phyloP scores from a whole-genome alignment of 2,797 vertebrate species.

The Gallinago stenura region DNA sequence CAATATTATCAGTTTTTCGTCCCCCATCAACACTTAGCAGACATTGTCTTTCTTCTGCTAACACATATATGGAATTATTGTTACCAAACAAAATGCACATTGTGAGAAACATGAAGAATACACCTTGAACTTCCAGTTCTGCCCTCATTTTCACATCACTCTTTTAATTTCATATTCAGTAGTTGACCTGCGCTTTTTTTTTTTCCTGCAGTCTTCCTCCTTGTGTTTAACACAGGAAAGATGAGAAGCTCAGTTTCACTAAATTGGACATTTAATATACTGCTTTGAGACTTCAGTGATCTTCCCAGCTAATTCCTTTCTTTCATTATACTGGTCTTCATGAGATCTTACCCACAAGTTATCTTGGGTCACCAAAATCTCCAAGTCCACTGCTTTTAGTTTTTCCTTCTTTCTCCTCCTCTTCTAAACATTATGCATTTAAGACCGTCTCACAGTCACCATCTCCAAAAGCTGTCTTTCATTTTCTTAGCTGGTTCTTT shows the following conservation, averaged over 20 bases:
- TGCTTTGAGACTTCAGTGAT: background rate
- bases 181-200: background rate
- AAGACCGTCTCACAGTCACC: background rate
- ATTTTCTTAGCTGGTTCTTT: background rate
- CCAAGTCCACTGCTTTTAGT: background rate
- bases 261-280: background rate
- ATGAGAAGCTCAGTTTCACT: background rate
- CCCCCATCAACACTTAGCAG: background rate
- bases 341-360: background rate
- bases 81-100: background rate
- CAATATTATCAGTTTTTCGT: background rate
- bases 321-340: background rate
- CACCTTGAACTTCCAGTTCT: background rate
- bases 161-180: background rate
- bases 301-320: background rate
- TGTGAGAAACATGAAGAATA: rapidly evolving
- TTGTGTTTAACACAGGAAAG: background rate
- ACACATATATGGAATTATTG: rapidly evolving
- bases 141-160: background rate
- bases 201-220: background rate
- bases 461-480: background rate
- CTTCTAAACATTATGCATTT: background rate
- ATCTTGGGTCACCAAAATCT: background rate
- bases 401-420: background rate
- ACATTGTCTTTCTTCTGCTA: background rate